Evolutionary conservation across 2,888 invertebrate genomes (phyloP).

Genomic region (Aethes cnicana): DNA sequence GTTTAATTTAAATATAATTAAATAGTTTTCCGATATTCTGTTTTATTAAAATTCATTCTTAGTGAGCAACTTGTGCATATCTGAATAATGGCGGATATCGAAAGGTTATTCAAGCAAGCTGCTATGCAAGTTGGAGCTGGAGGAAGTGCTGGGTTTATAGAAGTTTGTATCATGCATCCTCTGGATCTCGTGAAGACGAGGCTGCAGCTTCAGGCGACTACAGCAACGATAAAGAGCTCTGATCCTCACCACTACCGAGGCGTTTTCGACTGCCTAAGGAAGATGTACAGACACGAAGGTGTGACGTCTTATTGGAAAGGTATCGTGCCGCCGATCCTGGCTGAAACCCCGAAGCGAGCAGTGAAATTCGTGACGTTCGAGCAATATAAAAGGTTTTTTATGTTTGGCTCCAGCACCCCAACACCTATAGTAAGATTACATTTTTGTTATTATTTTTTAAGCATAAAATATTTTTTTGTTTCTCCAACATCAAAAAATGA

Average conservation of each 20-base stretch:
- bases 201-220: constrained; percentile 65
- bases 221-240: constrained; percentile 44
- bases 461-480: constrained; percentile 1
- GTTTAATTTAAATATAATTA: constrained; percentile 14
- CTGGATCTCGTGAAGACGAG: constrained; percentile 96
- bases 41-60: background rate
- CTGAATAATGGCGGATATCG: constrained; percentile 63
- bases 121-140: constrained; percentile 93
- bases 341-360: constrained; percentile 97
- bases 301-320: constrained; percentile 95
- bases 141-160: constrained; percentile 95
- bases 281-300: constrained; percentile 94
- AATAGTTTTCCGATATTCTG: background rate
- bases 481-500: background rate
- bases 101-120: constrained; percentile 84
- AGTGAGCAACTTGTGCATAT: background rate
- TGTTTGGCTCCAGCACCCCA: constrained; percentile 88
- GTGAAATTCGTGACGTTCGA: constrained; percentile 97
- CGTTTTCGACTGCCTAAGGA: constrained; percentile 92
- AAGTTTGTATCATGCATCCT: constrained; percentile 98
- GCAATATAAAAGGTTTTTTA: constrained; percentile 93
- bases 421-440: constrained; percentile 86
- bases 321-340: constrained; percentile 94
- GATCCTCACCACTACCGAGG: constrained; percentile 88
- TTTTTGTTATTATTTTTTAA: constrained; percentile 34